A percentile compares a stretch with the other conserved stretches of the same genome.
These are phyloP conservation scores for Pachliopta kotzebuea DNA, from an alignment of 2,888 invertebrate genomes.

Conservation along the genomic window DNA sequence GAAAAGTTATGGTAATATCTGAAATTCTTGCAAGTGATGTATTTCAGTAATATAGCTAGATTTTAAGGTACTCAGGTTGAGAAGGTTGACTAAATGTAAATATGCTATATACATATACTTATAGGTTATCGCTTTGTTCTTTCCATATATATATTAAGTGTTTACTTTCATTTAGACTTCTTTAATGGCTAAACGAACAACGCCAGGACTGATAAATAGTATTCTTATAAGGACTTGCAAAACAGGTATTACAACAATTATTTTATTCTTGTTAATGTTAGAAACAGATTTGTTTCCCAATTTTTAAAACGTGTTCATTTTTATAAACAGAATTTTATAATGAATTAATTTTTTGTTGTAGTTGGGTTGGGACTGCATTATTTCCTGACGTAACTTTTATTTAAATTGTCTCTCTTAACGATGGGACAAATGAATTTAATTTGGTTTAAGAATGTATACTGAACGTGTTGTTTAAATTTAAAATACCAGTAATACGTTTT, in stretches of 20 bases:
- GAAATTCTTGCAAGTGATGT: slow-evolving; percentile 31
- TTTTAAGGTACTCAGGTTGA: slow-evolving; percentile 32
- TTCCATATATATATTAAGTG: slow-evolving; percentile 23
- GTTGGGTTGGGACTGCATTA: background rate
- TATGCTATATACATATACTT: slow-evolving; percentile 30
- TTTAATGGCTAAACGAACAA: slow-evolving; percentile 13
- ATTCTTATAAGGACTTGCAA: slow-evolving; percentile 1
- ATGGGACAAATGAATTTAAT: background rate
- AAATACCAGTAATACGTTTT: background rate
- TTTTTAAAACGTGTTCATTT: background rate
- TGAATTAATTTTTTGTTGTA: background rate
- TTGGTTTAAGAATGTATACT: background rate
- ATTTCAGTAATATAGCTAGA: slow-evolving; percentile 32
- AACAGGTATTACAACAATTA: slow-evolving; percentile 19
- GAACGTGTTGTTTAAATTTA: background rate
- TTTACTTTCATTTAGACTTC: slow-evolving; percentile 16
- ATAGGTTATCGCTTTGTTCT: slow-evolving; percentile 28
- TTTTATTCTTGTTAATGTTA: slow-evolving; percentile 10
- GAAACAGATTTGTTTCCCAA: background rate
- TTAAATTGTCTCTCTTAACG: background rate
- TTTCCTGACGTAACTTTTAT: background rate
- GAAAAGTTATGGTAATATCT: slow-evolving; percentile 31
- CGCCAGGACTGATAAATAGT: slow-evolving; percentile 27
- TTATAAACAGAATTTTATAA: background rate
- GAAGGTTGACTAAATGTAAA: slow-evolving; percentile 32